These are phyloP conservation scores for Globia sparganii DNA, from an alignment of 2,888 invertebrate genomes.

Conservation along the genomic window DNA sequence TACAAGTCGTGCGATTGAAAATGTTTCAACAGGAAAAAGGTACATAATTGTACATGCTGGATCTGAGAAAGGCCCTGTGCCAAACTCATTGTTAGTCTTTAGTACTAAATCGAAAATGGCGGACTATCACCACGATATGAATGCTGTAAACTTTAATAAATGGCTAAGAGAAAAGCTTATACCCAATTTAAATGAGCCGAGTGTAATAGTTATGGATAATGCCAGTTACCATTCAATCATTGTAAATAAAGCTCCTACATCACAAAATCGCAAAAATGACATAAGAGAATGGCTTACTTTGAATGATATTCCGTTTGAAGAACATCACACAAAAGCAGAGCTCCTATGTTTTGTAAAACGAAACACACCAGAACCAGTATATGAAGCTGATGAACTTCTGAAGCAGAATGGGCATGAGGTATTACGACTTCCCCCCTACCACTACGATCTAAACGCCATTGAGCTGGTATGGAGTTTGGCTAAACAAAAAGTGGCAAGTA, in stretches of 20 bases:
- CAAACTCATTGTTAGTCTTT: constrained; percentile 21
- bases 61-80: neutral
- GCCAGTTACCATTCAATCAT: constrained; percentile 39
- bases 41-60: neutral
- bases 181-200: constrained; percentile 39
- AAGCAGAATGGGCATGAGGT: neutral
- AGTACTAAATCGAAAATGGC: constrained; percentile 44
- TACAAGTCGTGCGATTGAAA: too few species aligned
- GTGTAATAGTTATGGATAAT: constrained; percentile 48
- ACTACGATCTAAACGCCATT: constrained; percentile 9
- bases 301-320: constrained; percentile 1
- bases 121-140: constrained; percentile 62
- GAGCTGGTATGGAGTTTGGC: constrained; percentile 9
- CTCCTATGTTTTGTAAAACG: constrained; percentile 10
- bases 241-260: constrained; percentile 7
- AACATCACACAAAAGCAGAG: constrained; percentile 7
- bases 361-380: constrained; percentile 14
- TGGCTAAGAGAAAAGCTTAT: constrained; percentile 47
- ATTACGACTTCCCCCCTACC: constrained; percentile 7
- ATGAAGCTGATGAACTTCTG: constrained; percentile 8
- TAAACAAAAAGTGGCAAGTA: neutral
- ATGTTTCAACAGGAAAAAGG: too few species aligned
- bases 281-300: constrained; percentile 8
- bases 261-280: constrained; percentile 1
- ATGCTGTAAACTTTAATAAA: constrained; percentile 52